A percentile compares a stretch with the other conserved stretches of the same genome.
Conservation (phyloP, 2,797 vertebrate species). For the Pipistrellus nathusii region DNA sequence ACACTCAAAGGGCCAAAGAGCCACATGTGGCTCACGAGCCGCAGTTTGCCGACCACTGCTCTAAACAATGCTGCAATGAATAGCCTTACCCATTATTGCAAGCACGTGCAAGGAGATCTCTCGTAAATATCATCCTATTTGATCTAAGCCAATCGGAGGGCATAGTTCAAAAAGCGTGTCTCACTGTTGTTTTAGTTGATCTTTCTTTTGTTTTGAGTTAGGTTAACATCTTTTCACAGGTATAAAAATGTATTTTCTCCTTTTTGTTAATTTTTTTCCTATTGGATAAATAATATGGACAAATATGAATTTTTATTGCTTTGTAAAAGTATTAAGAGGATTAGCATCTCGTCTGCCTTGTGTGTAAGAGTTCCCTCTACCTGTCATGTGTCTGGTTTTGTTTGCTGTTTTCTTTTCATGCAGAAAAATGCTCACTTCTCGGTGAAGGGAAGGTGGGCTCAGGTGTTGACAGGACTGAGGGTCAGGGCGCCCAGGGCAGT, state of each 20-base stretch:
- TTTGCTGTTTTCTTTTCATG: neutral
- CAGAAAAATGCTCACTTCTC: neutral
- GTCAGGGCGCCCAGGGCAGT: neutral
- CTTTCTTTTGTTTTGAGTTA: slow-evolving; percentile 33
- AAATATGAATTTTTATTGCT: slow-evolving; percentile 13
- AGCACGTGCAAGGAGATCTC: neutral
- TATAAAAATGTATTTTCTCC: neutral
- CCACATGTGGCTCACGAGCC: too few relatives aligned
- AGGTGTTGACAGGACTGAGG: neutral
- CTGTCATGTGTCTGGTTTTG: neutral
- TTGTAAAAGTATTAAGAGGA: slow-evolving; percentile 20
- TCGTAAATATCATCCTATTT: neutral
- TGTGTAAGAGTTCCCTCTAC: slow-evolving; percentile 6
- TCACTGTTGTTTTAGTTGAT: neutral
- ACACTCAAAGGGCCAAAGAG: too few relatives aligned
- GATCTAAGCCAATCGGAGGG: neutral
- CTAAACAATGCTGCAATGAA: neutral
- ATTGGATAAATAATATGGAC: neutral
- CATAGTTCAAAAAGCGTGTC: neutral
- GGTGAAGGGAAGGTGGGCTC: neutral
- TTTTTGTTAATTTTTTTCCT: neutral
- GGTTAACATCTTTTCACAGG: neutral
- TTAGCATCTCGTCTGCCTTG: neutral
- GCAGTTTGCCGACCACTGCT: neutral
- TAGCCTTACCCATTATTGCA: neutral